Base-by-base conservation (phyloP, 1,140 invertebrate species). In the Pygmarrhopalites habei region DNA sequence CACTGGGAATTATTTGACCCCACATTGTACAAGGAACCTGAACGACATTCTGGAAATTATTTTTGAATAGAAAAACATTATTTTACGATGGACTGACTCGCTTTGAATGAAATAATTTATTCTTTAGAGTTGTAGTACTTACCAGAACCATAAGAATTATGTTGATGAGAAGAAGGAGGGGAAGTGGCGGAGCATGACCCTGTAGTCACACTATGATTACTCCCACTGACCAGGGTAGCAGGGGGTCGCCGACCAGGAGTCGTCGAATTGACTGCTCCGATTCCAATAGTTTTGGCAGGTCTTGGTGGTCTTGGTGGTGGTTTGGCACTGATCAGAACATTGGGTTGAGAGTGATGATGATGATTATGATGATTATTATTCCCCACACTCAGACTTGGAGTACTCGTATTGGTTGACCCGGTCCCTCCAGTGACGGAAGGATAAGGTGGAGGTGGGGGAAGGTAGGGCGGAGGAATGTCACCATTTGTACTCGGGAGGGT, bases 361-460 rank as follows among this genome's bases (percentile, higher is more conserved):
- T n/a, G 10, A 53, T 25, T 47, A 5, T 4, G 17, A 47, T 5
- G 44, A 47, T 47, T 47, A 47, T n/a, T n/a, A n/a, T n/a, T n/a
- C n/a, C n/a, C n/a, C n/a, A n/a, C n/a, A n/a, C n/a, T n/a, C n/a
- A n/a, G n/a, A n/a, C n/a, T n/a, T n/a, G 10, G 5, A 15, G 12
- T 23, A 49, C 21, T 49, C 15, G 46, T 23, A 49, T 7, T 49
- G 21, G 10, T 49, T 14, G 46, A 12, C 7, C 23, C 23, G 2
- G 26, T 30, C 15, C 21, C 64, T 30, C 71, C 67, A n/a, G 69
- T 60, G 47, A 72, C 72, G 0, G 72, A 65, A 21, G 74, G 73
- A 55, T 73, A 72, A 10, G 72, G 72, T 41, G 83, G 84, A 28
- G 79, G 82, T 74, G 86, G 86, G 57, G 79, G 76, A 17, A 82